Evolutionary conservation across 2,888 invertebrate species (phyloP), one percentile per base, ranked within the genome.

Genomic region (Pelosia muscerda): DNA sequence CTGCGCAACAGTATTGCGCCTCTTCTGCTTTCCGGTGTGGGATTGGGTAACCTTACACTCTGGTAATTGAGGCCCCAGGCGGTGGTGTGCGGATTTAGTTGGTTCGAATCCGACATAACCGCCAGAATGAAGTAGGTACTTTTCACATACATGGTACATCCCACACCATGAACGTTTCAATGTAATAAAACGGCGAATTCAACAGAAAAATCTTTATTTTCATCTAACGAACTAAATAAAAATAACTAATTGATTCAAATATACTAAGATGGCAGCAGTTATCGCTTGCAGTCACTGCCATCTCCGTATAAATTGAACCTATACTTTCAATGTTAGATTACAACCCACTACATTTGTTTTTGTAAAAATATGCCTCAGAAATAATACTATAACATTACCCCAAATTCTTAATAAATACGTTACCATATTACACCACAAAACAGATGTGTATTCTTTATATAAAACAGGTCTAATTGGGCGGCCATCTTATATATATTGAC

Each of bases 201-300:
- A 49, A n/a, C 49, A 49, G 49, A n/a, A 49, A 38, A n/a, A 49
- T n/a, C 49, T 49, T 49, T 49, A 49, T 49, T 49, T 49, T 49
- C 49, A 49, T n/a, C n/a, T 49, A 49, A 49, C 49, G n/a, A 49
- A 49, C 49, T n/a, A 49, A 49, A n/a, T n/a, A n/a, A 49, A 49
- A n/a, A 9, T n/a, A 49, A 49, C n/a, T 49, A 49, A 49, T 49
- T 49, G 49, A 49, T 49, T 49, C 49, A 49, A n/a, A 49, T 49
- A 49, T n/a, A 49, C n/a, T 2, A 9, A 49, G 15, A 49, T 49
- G 49, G 49, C n/a, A n/a, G n/a, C n/a, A 5, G 19, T 42, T 1
- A 8, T 19, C 42, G 42, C 19, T 42, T 15, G 19, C 19, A 4
- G n/a, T n/a, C 49, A n/a, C 49, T n/a, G 9, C 2, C 49, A 49